Evolutionary conservation across 1,140 invertebrate species (phyloP).

Genomic region (Hycleus cichorii): DNA sequence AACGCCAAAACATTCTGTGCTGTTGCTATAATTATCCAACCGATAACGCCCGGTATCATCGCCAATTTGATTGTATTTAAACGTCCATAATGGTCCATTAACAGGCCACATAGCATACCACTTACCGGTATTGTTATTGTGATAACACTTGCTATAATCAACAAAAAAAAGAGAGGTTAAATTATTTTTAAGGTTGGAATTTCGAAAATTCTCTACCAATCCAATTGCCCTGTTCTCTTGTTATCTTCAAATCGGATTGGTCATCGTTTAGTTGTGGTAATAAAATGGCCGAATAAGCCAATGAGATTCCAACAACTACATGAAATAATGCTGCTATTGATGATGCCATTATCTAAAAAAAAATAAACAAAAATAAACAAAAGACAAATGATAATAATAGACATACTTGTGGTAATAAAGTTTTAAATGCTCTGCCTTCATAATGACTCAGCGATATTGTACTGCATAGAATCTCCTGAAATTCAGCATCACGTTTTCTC

Average conservation of each 20-base stretch:
- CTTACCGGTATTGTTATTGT: constrained; percentile 46
- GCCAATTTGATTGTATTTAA: constrained; percentile 51
- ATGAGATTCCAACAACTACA: constrained; percentile 47
- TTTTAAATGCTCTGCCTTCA: constrained; percentile 24
- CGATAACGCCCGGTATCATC: constrained; percentile 49
- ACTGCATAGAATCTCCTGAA: constrained; percentile 28
- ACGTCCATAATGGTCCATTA: constrained; percentile 54
- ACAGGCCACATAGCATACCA: constrained; percentile 44
- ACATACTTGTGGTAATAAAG: constrained; percentile 27
- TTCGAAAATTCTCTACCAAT: constrained; percentile 43
- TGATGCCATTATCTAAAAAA: constrained; percentile 41
- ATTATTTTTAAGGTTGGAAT: not conserved
- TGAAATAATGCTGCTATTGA: constrained; percentile 47
- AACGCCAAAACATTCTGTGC: constrained; percentile 43
- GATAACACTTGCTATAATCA: constrained; percentile 44
- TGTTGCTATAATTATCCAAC: constrained; percentile 52
- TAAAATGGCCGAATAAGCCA: constrained; percentile 49
- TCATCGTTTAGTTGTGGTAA: constrained; percentile 44
- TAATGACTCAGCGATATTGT: constrained; percentile 26
- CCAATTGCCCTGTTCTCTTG: constrained; percentile 42
- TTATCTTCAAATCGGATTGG: constrained; percentile 38
- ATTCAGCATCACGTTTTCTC: constrained; percentile 23
- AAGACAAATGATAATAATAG: constrained; percentile 45
- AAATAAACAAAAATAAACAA: constrained; percentile 31
- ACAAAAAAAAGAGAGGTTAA: not conserved